These are phyloP conservation scores for Ligdia adustata DNA, from an alignment of 2,888 invertebrate species.

Conservation along the genomic window DNA sequence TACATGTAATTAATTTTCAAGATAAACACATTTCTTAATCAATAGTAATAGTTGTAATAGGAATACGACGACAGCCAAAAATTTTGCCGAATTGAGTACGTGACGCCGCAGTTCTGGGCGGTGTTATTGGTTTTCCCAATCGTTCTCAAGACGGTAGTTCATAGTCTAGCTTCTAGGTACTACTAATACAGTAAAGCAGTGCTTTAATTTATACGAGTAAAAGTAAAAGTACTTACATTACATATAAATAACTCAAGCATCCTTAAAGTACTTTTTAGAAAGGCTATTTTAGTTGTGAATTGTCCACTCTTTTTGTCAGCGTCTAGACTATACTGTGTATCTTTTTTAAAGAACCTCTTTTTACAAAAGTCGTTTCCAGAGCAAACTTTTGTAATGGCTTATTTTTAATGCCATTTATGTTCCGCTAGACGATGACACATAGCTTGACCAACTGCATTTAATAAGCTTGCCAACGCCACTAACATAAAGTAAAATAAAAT, in stretches of 20 bases:
- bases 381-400: not conserved
- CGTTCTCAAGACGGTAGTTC: conserved; percentile 9
- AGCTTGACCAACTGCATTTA: conserved; percentile 21
- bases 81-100: conserved; percentile 54
- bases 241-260: too few species aligned
- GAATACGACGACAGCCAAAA: conserved; percentile 45
- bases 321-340: conserved; percentile 8
- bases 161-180: too few species aligned
- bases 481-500: too few species aligned
- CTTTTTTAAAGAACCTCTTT: not conserved
- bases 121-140: conserved; percentile 33
- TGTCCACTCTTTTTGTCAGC: conserved; percentile 8
- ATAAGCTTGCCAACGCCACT: conserved; percentile 14
- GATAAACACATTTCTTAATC: too few species aligned
- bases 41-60: too few species aligned
- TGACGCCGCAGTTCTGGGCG: conserved; percentile 49
- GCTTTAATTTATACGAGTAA: too few species aligned
- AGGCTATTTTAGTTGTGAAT: conserved; percentile 5
- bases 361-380: not conserved
- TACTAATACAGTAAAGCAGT: too few species aligned
- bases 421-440: conserved; percentile 6
- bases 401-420: conserved; percentile 9
- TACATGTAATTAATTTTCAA: too few species aligned
- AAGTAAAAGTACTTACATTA: too few species aligned
- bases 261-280: too few species aligned